Evolutionary conservation across 1,140 invertebrate species (phyloP).

Genomic region (Episyrphus balteatus): DNA sequence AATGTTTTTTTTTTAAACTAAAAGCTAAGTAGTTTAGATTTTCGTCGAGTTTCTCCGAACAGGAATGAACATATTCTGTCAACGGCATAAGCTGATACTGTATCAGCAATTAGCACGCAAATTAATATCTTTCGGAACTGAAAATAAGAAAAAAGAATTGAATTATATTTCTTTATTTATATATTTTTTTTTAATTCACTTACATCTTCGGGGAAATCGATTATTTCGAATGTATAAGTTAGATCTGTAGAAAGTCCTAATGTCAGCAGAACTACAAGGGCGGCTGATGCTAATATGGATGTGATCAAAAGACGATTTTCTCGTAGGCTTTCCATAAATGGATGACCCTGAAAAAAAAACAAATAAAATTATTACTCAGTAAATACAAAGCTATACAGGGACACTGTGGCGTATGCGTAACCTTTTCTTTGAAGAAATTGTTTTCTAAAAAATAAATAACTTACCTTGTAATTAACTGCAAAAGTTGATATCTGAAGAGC

Average conservation of each 20-base stretch:
- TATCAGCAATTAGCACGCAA: conserved; percentile 67
- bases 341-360: conserved; percentile 66
- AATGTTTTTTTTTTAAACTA: too few species aligned
- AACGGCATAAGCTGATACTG: conserved; percentile 67
- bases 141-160: conserved; percentile 38
- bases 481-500: conserved; percentile 95
- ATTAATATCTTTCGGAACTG: conserved; percentile 79
- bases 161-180: conserved; percentile 7
- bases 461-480: conserved; percentile 96
- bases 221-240: conserved; percentile 75
- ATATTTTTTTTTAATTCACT: conserved; percentile 25
- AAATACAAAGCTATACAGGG: conserved; percentile 10
- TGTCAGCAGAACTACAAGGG: conserved; percentile 62
- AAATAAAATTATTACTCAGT: too few species aligned
- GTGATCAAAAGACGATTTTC: conserved; percentile 90
- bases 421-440: neutral
- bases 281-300: conserved; percentile 66
- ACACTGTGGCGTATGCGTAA: too few species aligned
- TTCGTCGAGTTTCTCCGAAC: conserved; percentile 52
- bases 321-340: conserved; percentile 93
- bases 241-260: conserved; percentile 67
- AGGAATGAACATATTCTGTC: conserved; percentile 79
- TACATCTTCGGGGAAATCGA: conserved; percentile 76
- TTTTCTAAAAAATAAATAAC: too few species aligned
- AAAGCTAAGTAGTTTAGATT: conserved; percentile 24